phyloP scores from a whole-genome alignment of 2,113 vertebrate species.

The Ammospiza nelsoni region DNA sequence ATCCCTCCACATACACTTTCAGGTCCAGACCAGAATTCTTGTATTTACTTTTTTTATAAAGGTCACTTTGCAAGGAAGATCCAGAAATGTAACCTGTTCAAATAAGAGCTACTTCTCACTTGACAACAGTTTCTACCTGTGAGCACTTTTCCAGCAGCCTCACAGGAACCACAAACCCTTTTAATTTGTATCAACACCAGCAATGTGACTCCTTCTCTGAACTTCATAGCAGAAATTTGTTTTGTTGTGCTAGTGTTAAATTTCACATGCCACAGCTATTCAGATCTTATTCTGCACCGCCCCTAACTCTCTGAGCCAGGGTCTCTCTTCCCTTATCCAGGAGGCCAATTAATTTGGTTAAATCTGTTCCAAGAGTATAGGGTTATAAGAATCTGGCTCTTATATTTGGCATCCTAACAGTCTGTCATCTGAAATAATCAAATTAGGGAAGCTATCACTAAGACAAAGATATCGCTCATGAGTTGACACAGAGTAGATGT shows the following conservation, averaged over 20 bases:
- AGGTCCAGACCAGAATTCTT: background rate
- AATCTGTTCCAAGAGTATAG: background rate
- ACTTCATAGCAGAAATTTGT: background rate
- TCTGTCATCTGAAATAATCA: background rate
- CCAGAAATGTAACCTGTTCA: background rate
- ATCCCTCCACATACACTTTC: too few relatives aligned
- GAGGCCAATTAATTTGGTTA: background rate
- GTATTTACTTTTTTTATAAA: background rate
- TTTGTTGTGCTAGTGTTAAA: background rate
- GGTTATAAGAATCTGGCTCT: background rate
- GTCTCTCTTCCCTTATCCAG: background rate
- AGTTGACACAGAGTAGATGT: background rate
- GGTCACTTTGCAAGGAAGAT: background rate
- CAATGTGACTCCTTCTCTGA: fast-evolving
- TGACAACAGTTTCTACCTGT: background rate
- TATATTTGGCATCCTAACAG: background rate
- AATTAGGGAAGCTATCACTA: background rate
- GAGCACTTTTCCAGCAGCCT: background rate
- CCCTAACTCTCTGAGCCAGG: background rate
- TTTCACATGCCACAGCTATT: background rate
- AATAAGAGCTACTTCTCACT: background rate
- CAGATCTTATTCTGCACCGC: background rate
- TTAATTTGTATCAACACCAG: background rate
- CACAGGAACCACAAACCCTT: fast-evolving
- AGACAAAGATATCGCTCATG: background rate